Evolutionary conservation across 2,113 vertebrate species (phyloP), one percentile per base, ranked within the genome.

Genomic region (Vanacampus margaritifer): DNA sequence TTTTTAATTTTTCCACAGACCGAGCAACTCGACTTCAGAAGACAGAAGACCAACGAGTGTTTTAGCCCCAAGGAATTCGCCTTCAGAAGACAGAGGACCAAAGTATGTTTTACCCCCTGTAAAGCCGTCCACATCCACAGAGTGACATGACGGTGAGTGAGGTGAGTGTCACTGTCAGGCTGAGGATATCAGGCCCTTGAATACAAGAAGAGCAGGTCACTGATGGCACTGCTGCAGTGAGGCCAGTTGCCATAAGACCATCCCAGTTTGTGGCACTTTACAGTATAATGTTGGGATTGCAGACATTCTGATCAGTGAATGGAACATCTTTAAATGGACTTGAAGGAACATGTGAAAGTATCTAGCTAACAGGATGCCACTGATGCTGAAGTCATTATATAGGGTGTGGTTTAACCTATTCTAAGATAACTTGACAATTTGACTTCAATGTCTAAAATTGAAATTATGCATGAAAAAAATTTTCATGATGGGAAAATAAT

Each of bases 231-330:
- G 26, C n/a, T 57, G 35, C 63, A 64, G 51, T 50, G 57, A 48
- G 51, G 6, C 35, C 12, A 21, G 6, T 9, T 3, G 24, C 53
- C 37, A 48, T 16, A 59, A 77, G 68, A 72, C 35, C 65, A 14
- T 67, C 75, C 35, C 65, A 64, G 21, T 73, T 75, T 19, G 77
- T 73, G 1, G 61, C 64, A 19, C 32, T 28, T 24, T 71, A 67
- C 46, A 10, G 2, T 9, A 19, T 4, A 6, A 5, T 13, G 46
- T 67, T 35, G 56, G 56, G 17, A 58, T n/a, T 10, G 36, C 19
- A 21, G 57, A 59, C 32, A n/a, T 12, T 57, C 43, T 51, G 48
- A 21, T 21, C 48, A 51, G n/a, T 23, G 16, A 50, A 10, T 50
- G 46, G 46, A 50, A 50, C 46, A 21, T 50, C 6, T 21, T 50